Base-by-base conservation (phyloP, 2,888 invertebrate genomes). In the Andrena dorsata region DNA sequence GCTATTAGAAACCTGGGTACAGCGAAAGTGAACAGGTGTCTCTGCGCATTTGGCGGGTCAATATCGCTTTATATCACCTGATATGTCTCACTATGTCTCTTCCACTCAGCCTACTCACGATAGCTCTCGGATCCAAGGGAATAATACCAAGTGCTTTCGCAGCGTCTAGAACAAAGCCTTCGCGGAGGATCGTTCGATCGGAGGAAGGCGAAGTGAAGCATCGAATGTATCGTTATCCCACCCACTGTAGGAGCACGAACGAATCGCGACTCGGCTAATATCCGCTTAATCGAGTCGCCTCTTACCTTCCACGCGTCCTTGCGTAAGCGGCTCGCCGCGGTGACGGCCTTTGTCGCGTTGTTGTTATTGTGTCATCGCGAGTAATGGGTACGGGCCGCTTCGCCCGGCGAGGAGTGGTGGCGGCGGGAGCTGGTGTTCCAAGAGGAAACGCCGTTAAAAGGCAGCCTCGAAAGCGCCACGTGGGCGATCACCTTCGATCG, bases 391-490 rank as follows among this genome's bases (percentile, higher is more conserved):
- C 80, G 56, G 69, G 71, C 79, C 68, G 85, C 66, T 82, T 77
- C 76, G 20, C 72, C 66, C 76, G 28, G 60, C 56, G 26, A 26
- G 56, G 47, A 49, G 68, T 58, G 64, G 68, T 51, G 51, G 49
- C 63, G 58, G 65, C 16, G 20, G 51, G 51, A 20, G 69, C 72
- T 76, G 84, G 76, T 72, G 76, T 51, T 28, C 41, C 69, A 61
- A 41, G 69, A 69, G 77, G 76, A 71, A 76, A 73, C 76, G 71
- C 73, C 83, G 79, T 87, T 87, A 85, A 89, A 84, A 88, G 86
- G 88, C 74, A 86, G 81, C 81, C 88, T 88, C 88, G 86, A 83
- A 84, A 88, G 86, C 86, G 90, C 88, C 89, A 90, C 86, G 90
- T 90, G 90, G 90, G 90, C 82, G 90, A 71, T 79, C 70, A 81